Percentiles rank a stretch among this genome's conserved stretches.
Evolutionary conservation across 2,888 invertebrate genomes (phyloP).

Genomic region (Flexamia atlantica): DNA sequence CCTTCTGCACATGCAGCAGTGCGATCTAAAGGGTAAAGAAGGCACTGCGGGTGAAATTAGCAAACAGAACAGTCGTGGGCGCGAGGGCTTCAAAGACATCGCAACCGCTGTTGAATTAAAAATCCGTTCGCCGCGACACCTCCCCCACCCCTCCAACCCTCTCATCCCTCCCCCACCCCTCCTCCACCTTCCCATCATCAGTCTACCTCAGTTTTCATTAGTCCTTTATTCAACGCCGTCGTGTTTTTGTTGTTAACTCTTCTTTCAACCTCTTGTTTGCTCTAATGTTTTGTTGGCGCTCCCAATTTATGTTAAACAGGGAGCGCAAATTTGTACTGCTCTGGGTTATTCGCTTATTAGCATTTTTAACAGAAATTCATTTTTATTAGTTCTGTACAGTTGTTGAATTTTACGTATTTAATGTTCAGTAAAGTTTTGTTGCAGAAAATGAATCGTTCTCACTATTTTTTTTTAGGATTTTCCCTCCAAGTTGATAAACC

Average conservation of each 20-base stretch:
- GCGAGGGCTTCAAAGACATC: slow-evolving; percentile 42
- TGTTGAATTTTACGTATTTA: too few relatives aligned
- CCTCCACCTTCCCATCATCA: not conserved
- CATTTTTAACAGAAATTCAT: not conserved
- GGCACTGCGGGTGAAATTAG: slow-evolving; percentile 12
- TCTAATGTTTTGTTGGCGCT: slow-evolving; percentile 40
- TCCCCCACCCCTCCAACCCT: not conserved
- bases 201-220: slow-evolving; percentile 35
- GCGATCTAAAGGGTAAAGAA: not conserved
- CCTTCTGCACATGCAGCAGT: not conserved
- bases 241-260: slow-evolving; percentile 22
- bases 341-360: not conserved
- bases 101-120: slow-evolving; percentile 45
- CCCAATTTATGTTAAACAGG: slow-evolving; percentile 9
- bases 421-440: too few relatives aligned
- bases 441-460: too few relatives aligned
- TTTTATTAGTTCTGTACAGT: too few relatives aligned
- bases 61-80: slow-evolving; percentile 11
- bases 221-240: slow-evolving; percentile 25
- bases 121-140: not conserved
- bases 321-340: slow-evolving; percentile 13
- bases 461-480: too few relatives aligned
- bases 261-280: slow-evolving; percentile 35
- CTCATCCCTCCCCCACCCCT: not conserved
- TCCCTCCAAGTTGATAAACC: too few relatives aligned